Percentiles rank a stretch among this genome's conserved stretches.
Evolutionary conservation across 2,888 invertebrate genomes (phyloP).

Genomic region (Sinohyriopsis cumingii): DNA sequence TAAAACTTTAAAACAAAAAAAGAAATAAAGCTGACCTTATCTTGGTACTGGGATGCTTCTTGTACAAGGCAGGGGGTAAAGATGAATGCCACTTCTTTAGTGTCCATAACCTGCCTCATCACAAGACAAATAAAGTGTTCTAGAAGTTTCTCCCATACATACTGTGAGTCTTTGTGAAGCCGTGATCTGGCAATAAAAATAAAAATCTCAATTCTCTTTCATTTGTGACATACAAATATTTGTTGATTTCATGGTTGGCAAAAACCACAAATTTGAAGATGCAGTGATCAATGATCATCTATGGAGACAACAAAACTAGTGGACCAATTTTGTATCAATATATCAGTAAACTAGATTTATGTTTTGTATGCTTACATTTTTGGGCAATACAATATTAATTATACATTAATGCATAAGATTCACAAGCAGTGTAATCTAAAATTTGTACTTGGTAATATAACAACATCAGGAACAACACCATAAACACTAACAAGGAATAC

Average conservation of each 20-base stretch:
- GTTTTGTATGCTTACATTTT: too few species aligned
- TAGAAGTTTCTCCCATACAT: constrained; percentile 56
- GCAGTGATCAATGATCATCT: background rate
- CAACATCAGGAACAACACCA: too few species aligned
- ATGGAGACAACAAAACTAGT: too few species aligned
- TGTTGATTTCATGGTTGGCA: background rate
- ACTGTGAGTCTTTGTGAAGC: constrained; percentile 46
- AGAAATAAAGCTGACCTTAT: constrained; percentile 41
- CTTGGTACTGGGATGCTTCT: constrained; percentile 47
- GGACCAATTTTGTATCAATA: background rate
- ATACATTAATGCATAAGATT: too few species aligned
- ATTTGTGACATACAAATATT: background rate
- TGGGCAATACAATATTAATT: too few species aligned
- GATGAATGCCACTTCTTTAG: constrained; percentile 57
- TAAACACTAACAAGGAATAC: too few species aligned
- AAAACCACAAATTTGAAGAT: background rate
- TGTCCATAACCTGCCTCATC: constrained; percentile 51
- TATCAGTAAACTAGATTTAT: too few species aligned
- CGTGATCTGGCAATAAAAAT: constrained; percentile 37
- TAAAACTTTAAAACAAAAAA: too few species aligned
- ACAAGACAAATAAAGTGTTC: constrained; percentile 52
- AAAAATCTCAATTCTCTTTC: background rate
- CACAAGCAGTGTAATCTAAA: too few species aligned
- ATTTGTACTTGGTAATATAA: too few species aligned
- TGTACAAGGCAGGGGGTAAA: constrained; percentile 61